Evolutionary conservation across 2,113 vertebrate genomes (phyloP).

Genomic region (Atlantisia rogersi): DNA sequence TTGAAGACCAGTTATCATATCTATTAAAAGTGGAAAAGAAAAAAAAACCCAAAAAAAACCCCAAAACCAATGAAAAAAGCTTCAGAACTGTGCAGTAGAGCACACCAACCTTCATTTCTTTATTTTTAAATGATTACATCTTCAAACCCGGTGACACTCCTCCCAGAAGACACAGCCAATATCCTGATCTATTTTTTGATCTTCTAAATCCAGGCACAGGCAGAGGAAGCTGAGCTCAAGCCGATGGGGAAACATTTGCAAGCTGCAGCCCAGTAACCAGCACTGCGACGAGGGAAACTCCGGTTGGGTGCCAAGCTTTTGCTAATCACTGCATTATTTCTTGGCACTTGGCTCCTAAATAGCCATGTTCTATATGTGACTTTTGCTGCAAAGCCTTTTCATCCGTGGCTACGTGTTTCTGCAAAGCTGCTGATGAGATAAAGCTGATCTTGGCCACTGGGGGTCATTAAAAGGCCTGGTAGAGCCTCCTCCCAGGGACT

Average conservation of each 20-base stretch:
- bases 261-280: neutral
- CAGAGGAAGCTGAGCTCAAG: neutral
- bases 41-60: neutral
- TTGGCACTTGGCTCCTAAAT: rapidly evolving
- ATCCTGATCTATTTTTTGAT: slow-evolving; percentile 17
- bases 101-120: neutral
- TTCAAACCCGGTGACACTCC: neutral
- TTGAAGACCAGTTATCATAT: neutral
- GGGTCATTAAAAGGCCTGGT: slow-evolving; percentile 64
- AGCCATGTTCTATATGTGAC: rapidly evolving
- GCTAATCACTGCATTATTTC: rapidly evolving
- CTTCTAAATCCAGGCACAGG: neutral
- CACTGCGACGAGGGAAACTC: neutral
- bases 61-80: too few relatives aligned
- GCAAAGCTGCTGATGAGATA: neutral
- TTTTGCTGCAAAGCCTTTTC: neutral
- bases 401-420: neutral
- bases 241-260: rapidly evolving
- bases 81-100: neutral
- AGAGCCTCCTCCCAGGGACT: neutral
- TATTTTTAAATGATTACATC: neutral
- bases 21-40: neutral
- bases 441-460: slow-evolving; percentile 57
- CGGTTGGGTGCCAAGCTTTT: neutral
- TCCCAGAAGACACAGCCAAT: neutral